Base-by-base conservation (phyloP, 2,113 vertebrate genomes). In the Calyptomena viridis region DNA sequence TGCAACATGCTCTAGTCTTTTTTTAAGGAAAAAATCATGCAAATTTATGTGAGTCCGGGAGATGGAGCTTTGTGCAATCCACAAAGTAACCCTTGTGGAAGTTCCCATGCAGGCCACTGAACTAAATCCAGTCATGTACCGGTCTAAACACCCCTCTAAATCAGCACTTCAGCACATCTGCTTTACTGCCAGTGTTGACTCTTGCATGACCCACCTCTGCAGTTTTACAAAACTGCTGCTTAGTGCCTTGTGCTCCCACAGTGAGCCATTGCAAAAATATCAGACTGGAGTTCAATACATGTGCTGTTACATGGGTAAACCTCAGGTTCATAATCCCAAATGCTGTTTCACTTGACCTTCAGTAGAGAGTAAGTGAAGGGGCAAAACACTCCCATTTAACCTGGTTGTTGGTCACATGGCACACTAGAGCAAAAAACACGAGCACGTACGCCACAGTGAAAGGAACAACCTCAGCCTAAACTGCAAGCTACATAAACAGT, bases 381-480 rank as follows among this genome's bases (percentile, higher is more conserved):
- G 39, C 64, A 90, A 24, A 87, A 53, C 14, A 5, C 19, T 59
- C 39, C 71, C 17, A 25, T 55, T 58, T 8, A 50, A 84, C 64
- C 6, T 3, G 28, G 59, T 5, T 46, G n/a, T 31, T 6, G 1
- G 37, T 40, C 33, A 46, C 2, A 4, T 13, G 47, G 31, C 64
- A 46, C 39, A 2, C 15, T 11, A 20, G 49, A 52, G 39, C 0
- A 0, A 71, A 50, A 87, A 82, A 25, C 14, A n/a, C 0, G 0
- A 46, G 49, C 1, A 1, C 6, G 22, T 13, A n/a, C 6, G 12
- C 1, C 2, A 56, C 62, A 66, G 56, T 3, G 21, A 53, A 49
- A 89, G 40, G 44, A 89, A 84, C 20, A 22, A 55, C 14, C 44
- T 66, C 33, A 55, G 2, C 39, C 42, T 35, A 68, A 77, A 56